A percentile compares a stretch with the other conserved stretches of the same genome.
These are phyloP conservation scores for Stenopsyche tienmushanensis DNA, from an alignment of 1,140 invertebrate species.

Conservation along the genomic window DNA sequence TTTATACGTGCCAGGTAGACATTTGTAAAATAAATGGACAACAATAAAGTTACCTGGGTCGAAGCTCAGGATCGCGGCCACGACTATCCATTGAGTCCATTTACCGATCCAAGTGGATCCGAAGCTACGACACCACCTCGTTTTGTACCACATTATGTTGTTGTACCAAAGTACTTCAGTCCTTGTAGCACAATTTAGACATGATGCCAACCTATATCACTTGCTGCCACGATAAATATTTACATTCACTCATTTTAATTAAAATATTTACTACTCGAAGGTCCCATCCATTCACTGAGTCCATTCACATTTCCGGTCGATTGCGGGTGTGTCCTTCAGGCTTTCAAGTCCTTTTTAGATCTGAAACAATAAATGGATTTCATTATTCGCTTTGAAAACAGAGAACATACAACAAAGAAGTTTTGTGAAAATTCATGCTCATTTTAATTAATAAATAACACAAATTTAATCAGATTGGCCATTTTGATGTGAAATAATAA, in stretches of 20 bases:
- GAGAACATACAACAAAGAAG: no score
- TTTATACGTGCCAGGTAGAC: not conserved
- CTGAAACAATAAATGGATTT: no score
- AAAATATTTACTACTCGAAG: no score
- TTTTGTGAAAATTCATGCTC: no score
- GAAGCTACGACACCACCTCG: not conserved
- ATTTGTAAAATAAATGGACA: not conserved
- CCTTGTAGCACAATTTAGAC: not conserved
- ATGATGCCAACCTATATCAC: not conserved
- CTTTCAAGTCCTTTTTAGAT: no score
- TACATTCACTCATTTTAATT: not conserved
- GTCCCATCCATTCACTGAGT: no score
- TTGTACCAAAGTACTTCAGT: not conserved
- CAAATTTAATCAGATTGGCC: no score
- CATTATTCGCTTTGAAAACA: no score
- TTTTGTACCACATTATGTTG: slow-evolving; percentile 5
- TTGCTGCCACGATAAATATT: not conserved
- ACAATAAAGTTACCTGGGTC: slow-evolving; percentile 27
- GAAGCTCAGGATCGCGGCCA: slow-evolving; percentile 21
- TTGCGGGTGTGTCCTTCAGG: no score
- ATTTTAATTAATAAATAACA: no score
- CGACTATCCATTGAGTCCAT: slow-evolving; percentile 20
- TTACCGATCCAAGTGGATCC: not conserved
- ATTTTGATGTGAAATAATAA: no score
- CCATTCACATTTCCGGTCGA: no score